Percentiles rank a stretch among this genome's conserved stretches.
Evolutionary conservation across 2,113 vertebrate genomes (phyloP).

Genomic region (Strix aluco): DNA sequence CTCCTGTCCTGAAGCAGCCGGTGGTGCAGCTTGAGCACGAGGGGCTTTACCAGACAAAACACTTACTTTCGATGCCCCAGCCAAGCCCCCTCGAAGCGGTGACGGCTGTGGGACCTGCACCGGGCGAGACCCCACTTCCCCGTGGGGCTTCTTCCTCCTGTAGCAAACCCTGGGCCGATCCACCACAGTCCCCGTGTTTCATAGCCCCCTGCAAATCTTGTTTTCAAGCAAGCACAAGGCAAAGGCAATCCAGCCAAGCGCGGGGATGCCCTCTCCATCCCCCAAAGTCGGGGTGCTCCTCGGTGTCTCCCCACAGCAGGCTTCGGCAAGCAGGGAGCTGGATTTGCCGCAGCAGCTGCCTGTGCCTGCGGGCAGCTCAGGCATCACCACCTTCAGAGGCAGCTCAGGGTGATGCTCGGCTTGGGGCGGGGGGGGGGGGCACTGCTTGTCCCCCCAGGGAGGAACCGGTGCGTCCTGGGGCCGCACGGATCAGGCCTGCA

Average conservation of each 20-base stretch:
- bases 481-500: slow-evolving; percentile 2
- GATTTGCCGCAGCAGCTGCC: not conserved
- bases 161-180: not conserved
- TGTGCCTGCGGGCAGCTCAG: not conserved
- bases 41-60: not conserved
- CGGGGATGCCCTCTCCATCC: accelerated
- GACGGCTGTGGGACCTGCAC: not conserved
- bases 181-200: not conserved
- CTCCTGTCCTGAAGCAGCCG: not conserved
- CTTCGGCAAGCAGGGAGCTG: slow-evolving; percentile 22
- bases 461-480: accelerated
- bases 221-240: slow-evolving; percentile 35
- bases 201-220: not conserved
- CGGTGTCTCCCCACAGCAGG: not conserved
- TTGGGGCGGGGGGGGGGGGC: not conserved
- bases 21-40: not conserved
- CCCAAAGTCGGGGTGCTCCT: not conserved
- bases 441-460: accelerated
- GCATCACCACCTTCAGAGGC: not conserved
- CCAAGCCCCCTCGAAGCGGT: accelerated
- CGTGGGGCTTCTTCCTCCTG: not conserved
- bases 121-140: not conserved
- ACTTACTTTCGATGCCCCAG: accelerated
- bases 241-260: not conserved
- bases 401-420: not conserved